These are phyloP conservation scores for Pachliopta kotzebuea DNA, from an alignment of 2,888 invertebrate genomes.

Conservation along the genomic window DNA sequence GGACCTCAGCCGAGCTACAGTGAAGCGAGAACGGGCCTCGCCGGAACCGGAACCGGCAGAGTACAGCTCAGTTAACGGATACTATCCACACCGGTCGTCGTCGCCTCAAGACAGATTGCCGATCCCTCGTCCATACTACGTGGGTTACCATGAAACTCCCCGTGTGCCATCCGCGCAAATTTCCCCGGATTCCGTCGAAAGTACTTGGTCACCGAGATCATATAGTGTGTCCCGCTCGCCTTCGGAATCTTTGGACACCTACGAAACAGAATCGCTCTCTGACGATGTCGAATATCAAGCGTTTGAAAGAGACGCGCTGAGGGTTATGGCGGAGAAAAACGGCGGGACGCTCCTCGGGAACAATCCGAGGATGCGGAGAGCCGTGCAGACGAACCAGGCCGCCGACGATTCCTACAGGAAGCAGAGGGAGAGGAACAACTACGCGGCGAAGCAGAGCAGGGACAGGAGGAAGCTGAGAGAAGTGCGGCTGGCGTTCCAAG, in stretches of 20 bases:
- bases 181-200: constrained; percentile 50
- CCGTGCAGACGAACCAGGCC: constrained; percentile 56
- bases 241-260: constrained; percentile 59
- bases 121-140: constrained; percentile 38
- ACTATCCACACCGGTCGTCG: constrained; percentile 29
- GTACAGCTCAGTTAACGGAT: constrained; percentile 29
- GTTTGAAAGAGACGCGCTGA: constrained; percentile 85
- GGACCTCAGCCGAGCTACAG: constrained; percentile 50
- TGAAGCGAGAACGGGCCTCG: constrained; percentile 44
- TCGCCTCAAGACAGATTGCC: constrained; percentile 33
- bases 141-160: constrained; percentile 38
- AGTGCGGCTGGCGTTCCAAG: constrained; percentile 94
- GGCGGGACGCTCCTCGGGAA: constrained; percentile 78
- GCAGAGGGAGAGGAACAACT: constrained; percentile 94
- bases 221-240: constrained; percentile 56
- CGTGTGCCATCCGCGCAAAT: constrained; percentile 47
- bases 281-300: constrained; percentile 83
- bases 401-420: constrained; percentile 93
- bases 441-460: constrained; percentile 95
- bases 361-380: constrained; percentile 87
- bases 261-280: constrained; percentile 52
- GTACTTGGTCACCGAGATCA: constrained; percentile 42
- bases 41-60: constrained; percentile 34
- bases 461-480: constrained; percentile 95
- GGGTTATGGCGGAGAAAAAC: constrained; percentile 83